A percentile compares a stretch with the other conserved stretches of the same genome.
Conservation (phyloP, 2,113 vertebrate species). For the Phyllopteryx taeniolatus region DNA sequence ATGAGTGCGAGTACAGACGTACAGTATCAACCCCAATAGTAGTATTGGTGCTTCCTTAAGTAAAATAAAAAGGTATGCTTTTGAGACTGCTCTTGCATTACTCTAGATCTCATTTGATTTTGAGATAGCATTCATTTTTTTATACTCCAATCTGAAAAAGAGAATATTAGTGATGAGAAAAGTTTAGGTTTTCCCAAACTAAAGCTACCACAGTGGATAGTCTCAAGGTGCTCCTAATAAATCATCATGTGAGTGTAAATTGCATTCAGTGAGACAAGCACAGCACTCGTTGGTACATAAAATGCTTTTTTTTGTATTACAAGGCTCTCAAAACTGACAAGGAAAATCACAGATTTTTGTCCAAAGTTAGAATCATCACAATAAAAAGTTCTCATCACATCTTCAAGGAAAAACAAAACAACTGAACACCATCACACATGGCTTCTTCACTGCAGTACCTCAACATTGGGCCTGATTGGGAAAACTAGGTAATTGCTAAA, state of each 20-base stretch:
- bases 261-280: slow-evolving; percentile 29
- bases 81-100: too few relatives aligned
- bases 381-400: slow-evolving; percentile 65
- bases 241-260: slow-evolving; percentile 6
- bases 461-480: slow-evolving; percentile 32
- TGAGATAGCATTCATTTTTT: too few relatives aligned
- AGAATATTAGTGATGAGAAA: neutral
- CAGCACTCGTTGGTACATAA: slow-evolving; percentile 55
- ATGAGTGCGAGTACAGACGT: too few relatives aligned
- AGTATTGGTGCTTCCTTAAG: too few relatives aligned
- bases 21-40: too few relatives aligned
- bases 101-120: too few relatives aligned
- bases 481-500: slow-evolving; percentile 17
- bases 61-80: too few relatives aligned
- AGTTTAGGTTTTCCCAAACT: neutral
- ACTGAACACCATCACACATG: slow-evolving; percentile 61
- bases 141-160: too few relatives aligned
- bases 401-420: slow-evolving; percentile 33
- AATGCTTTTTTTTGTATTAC: slow-evolving; percentile 66
- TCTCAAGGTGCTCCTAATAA: neutral
- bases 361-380: slow-evolving; percentile 55
- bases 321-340: slow-evolving; percentile 64
- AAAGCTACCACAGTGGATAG: neutral
- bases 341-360: slow-evolving; percentile 54
- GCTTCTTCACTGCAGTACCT: slow-evolving; percentile 63